Base-by-base conservation (phyloP, 2,113 vertebrate genomes). In the Anas platyrhynchos region DNA sequence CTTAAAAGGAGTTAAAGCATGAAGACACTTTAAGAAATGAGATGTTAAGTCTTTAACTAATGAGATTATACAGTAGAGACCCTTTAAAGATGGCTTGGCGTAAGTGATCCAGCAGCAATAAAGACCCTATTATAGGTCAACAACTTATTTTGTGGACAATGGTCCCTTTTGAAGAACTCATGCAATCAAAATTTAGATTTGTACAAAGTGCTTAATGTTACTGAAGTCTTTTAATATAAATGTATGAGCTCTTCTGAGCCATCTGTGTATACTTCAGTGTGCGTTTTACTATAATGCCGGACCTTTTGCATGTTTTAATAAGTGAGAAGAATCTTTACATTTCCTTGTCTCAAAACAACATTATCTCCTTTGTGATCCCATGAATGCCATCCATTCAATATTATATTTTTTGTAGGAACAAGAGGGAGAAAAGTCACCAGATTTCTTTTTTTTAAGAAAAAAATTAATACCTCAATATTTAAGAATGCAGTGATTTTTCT, bases 31-130 rank as follows among this genome's bases (percentile, higher is more conserved):
- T 80, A 79, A 91, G 66, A 81, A 94, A 95, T 87, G 59, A 94
- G 87, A 86, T 89, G 50, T 86, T 82, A 82, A 66, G 85, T 91
- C 88, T 87, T 95, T 89, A 92, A 93, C 77, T 96, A 94, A 94
- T 85, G 69, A 41, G 91, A 95, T 96, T 95, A 89, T 48, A 46
- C 44, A 83, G 89, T n/a, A 88, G 48, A 85, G 58, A 84, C 44
- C 22, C 46, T 86, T 96, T 93, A 86, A 94, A 88, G 69, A 83
- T 23, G 22, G 59, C 67, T 90, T 95, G 92, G 80, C 55, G 71
- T 84, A 59, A 87, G 65, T 90, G 91, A 81, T 92, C 67, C 56
- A 78, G 52, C 25, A 91, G 82, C 77, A 34, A 65, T 41, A 66
- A 91, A 56, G 89, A 78, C 34, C 48, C 79, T 89, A 50, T 85